phyloP scores from a whole-genome alignment of 1,140 invertebrate genomes.

The Tribolium madens region DNA sequence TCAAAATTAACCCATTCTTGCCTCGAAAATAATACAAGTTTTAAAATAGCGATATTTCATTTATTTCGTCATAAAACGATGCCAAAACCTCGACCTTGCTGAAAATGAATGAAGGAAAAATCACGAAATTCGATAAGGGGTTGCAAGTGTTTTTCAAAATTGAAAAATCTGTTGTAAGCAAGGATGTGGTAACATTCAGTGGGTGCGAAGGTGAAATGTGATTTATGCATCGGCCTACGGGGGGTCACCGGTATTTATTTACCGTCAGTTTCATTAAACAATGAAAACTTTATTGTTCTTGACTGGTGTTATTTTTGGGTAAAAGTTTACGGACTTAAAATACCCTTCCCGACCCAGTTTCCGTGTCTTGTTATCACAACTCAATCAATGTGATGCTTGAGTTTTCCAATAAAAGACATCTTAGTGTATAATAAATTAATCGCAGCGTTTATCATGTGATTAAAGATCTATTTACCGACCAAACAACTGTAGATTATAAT shows the following conservation, averaged over 20 bases:
- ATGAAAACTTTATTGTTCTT: background rate
- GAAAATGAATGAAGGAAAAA: too few species aligned
- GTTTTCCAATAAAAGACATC: background rate
- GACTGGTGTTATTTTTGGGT: background rate
- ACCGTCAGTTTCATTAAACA: background rate
- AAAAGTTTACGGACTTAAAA: background rate
- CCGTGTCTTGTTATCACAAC: background rate
- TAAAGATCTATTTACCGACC: background rate
- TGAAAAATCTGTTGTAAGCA: background rate
- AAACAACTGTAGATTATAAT: background rate
- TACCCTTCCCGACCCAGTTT: background rate
- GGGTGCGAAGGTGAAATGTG: background rate
- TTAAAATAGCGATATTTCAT: too few species aligned
- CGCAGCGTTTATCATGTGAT: background rate
- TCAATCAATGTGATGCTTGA: background rate
- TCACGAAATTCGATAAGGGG: too few species aligned
- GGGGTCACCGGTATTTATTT: background rate
- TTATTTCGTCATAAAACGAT: too few species aligned
- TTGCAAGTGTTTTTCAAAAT: background rate
- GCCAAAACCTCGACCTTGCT: too few species aligned
- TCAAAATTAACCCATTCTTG: too few species aligned
- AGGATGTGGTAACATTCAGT: background rate
- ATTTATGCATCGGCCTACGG: background rate
- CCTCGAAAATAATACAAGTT: too few species aligned
- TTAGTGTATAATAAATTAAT: background rate